Conservation (phyloP, 2,888 invertebrate genomes). For the Tenthredo distinguenda region DNA sequence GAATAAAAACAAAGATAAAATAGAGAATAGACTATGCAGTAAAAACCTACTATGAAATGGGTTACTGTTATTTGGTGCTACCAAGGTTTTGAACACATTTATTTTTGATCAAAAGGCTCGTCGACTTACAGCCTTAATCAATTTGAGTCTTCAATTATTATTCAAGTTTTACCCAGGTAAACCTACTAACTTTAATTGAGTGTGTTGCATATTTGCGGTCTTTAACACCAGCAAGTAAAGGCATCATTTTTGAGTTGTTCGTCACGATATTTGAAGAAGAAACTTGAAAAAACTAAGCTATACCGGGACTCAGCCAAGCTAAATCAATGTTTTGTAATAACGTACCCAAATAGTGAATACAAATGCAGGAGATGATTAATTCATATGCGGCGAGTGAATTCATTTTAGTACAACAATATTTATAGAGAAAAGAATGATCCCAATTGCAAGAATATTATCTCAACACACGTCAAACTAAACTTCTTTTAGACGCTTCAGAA, state of each 20-base stretch:
- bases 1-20: background rate
- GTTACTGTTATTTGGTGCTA: background rate
- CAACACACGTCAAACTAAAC: background rate
- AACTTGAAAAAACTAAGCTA: background rate
- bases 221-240: conserved; percentile 66
- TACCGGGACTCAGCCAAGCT: background rate
- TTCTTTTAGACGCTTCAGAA: background rate
- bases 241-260: conserved; percentile 62
- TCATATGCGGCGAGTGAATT: background rate
- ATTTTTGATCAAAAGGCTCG: background rate
- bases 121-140: conserved; percentile 37
- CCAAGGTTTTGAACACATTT: conserved; percentile 18
- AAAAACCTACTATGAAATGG: background rate
- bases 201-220: conserved; percentile 63
- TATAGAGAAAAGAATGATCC: background rate
- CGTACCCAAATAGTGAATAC: conserved; percentile 24
- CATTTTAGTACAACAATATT: background rate
- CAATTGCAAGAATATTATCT: background rate
- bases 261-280: conserved; percentile 47
- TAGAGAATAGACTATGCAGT: background rate
- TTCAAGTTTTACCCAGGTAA: conserved; percentile 12
- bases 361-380: background rate
- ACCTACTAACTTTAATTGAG: conserved; percentile 64
- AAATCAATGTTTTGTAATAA: conserved; percentile 46
- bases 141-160: conserved; percentile 50